A percentile compares a stretch with the other conserved stretches of the same genome.
Conservation (phyloP, 2,113 vertebrate species). For the Zosterops hypoxanthus region DNA sequence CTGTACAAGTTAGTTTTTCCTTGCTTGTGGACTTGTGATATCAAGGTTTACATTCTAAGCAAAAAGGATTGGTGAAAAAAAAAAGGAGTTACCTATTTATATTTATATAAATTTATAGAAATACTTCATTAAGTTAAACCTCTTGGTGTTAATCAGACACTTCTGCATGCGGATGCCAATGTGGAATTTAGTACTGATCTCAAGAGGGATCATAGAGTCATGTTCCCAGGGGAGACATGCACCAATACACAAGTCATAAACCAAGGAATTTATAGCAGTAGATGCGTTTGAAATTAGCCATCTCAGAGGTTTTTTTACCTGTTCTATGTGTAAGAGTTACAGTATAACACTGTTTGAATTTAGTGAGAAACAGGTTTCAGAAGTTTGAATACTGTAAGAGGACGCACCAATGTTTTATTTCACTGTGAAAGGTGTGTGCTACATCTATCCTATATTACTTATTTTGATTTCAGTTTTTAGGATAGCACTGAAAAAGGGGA, state of each 20-base stretch:
- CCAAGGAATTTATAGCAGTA: not conserved
- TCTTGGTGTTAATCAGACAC: not conserved
- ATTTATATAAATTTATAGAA: not conserved
- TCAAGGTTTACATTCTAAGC: not conserved
- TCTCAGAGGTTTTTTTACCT: fast-evolving
- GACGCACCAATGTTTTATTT: not conserved
- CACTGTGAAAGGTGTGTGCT: not conserved
- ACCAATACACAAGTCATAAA: not conserved
- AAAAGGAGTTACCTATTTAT: not conserved
- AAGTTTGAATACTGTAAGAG: not conserved
- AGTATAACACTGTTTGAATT: not conserved
- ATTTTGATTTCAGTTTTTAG: not conserved
- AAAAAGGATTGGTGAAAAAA: not conserved
- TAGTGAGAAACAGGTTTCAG: not conserved
- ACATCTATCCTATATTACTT: not conserved
- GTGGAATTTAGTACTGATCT: not conserved
- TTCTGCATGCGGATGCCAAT: too few species aligned
- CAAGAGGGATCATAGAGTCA: fast-evolving
- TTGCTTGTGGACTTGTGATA: not conserved
- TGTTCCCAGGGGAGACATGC: not conserved
- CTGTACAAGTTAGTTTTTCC: not conserved
- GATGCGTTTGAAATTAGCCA: not conserved
- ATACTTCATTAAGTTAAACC: not conserved
- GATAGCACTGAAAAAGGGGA: not conserved
- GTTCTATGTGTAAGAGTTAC: fast-evolving